Evolutionary conservation across 2,113 vertebrate genomes (phyloP), one percentile per base, ranked within the genome.

Genomic region (Typhlomys cinereus): DNA sequence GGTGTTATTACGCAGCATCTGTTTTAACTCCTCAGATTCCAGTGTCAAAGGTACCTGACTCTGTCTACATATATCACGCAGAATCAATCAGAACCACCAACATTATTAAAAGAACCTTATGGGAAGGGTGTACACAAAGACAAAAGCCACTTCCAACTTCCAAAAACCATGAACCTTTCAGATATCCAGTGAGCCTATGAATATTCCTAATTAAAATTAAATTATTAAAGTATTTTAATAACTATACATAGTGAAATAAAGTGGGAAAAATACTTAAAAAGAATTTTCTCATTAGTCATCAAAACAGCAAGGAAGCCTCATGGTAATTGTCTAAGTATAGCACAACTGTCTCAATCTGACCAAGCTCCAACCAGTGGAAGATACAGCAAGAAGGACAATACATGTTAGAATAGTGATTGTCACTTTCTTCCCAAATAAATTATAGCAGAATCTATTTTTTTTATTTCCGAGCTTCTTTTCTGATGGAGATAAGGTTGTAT

Each of bases 131-230:
- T 25, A n/a, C 34, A 27, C 0, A 15, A 39, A 29, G 50, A 4
- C 23, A 14, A 41, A 44, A 27, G 46, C 44, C 29, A 61, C 34
- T 29, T 23, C 7, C n/a, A 92, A 48, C 10, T 29, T 50, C 61
- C 57, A 8, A 48, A 50, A 64, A 39, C 62, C 74, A 62, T 57
- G 13, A 9, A 59, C 36, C 75, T 64, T 59, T 66, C 50, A 92
- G 80, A 52, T 73, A 80, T 7, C 52, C 46, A 23, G 11, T 54
- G 54, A 50, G 18, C 57, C 54, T 79, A 18, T n/a, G 73, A 48
- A 17, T 69, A 39, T 74, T 85, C 54, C 61, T 25, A 57, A 78
- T 52, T 57, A 89, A 83, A 95, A 79, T 83, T 88, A 34, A 92
- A 48, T n/a, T n/a, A n/a, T n/a, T n/a, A n/a, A n/a, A n/a, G n/a